These are phyloP conservation scores for Drosophila ezoana DNA, from an alignment of 2,888 invertebrate genomes.

Conservation along the genomic window DNA sequence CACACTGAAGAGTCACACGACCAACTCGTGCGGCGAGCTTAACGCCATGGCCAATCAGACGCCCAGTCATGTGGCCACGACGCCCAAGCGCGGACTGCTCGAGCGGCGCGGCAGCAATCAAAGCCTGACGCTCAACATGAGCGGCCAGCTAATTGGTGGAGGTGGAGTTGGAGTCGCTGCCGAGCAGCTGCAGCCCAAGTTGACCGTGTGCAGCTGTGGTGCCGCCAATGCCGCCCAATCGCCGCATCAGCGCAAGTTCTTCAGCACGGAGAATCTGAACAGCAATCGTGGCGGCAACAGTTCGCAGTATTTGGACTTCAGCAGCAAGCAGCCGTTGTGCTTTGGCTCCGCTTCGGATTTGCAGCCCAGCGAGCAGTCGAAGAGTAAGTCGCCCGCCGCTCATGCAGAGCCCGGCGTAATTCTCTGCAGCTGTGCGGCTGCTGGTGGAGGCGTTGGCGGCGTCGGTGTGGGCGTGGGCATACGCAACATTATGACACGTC, in stretches of 20 bases:
- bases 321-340: conserved; percentile 80
- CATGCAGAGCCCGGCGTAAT: conserved; percentile 44
- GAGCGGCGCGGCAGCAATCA: conserved; percentile 96
- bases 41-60: conserved; percentile 86
- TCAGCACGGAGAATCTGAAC: conserved; percentile 84
- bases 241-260: conserved; percentile 83
- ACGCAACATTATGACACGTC: conserved; percentile 88
- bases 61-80: conserved; percentile 47
- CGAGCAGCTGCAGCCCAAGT: conserved; percentile 49
- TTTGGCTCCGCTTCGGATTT: conserved; percentile 85
- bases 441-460: conserved; percentile 38
- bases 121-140: conserved; percentile 92
- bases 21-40: conserved; percentile 84
- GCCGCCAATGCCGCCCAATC: conserved; percentile 59
- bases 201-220: conserved; percentile 66
- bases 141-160: conserved; percentile 33
- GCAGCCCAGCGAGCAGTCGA: conserved; percentile 74
- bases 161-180: conserved; percentile 21
- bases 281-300: conserved; percentile 69
- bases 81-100: conserved; percentile 89
- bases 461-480: conserved; percentile 60
- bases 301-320: conserved; percentile 80
- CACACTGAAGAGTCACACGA: conserved; percentile 85
- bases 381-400: conserved; percentile 22
- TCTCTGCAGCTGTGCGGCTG: conserved; percentile 83